Percentiles rank a stretch among this genome's conserved stretches.
Conservation (phyloP, 2,888 invertebrate genomes). For the Cheilosia urbana region DNA sequence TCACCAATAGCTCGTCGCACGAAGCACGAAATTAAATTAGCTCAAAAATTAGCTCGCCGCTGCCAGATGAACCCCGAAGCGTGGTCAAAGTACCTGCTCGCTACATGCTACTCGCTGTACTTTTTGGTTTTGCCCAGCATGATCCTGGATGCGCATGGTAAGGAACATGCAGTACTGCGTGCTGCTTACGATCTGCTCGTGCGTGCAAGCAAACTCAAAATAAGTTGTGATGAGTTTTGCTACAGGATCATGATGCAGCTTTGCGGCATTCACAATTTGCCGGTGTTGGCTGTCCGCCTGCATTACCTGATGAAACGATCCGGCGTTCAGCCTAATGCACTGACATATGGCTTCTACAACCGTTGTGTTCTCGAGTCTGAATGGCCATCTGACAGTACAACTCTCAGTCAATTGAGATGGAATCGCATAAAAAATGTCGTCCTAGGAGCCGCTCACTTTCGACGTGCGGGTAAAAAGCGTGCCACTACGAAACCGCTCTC, state of each 20-base stretch:
- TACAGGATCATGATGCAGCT: slow-evolving; percentile 99
- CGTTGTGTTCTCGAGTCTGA: slow-evolving; percentile 95
- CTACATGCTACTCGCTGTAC: slow-evolving; percentile 96
- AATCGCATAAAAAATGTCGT: slow-evolving; percentile 96
- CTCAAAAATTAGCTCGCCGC: slow-evolving; percentile 89
- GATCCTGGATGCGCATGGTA: slow-evolving; percentile 87
- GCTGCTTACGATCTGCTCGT: slow-evolving; percentile 94
- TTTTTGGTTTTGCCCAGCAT: slow-evolving; percentile 97
- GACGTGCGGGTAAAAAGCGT: slow-evolving; percentile 89
- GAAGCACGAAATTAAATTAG: slow-evolving; percentile 96
- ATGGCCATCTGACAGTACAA: slow-evolving; percentile 94
- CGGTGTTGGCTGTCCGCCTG: slow-evolving; percentile 96
- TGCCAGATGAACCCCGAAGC: slow-evolving; percentile 89
- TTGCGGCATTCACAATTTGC: slow-evolving; percentile 97
- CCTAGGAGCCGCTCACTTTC: slow-evolving; percentile 94
- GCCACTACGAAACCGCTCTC: slow-evolving; percentile 84
- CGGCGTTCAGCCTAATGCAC: slow-evolving; percentile 97
- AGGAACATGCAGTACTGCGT: slow-evolving; percentile 90
- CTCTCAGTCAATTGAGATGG: slow-evolving; percentile 92
- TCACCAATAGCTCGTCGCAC: slow-evolving; percentile 97
- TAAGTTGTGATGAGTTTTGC: slow-evolving; percentile 98
- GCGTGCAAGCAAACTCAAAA: slow-evolving; percentile 92
- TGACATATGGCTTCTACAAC: slow-evolving; percentile 96
- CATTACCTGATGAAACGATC: slow-evolving; percentile 96
- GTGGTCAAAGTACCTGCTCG: slow-evolving; percentile 96